Evolutionary conservation across 2,888 invertebrate genomes (phyloP).

Genomic region (Pheosia tremula): DNA sequence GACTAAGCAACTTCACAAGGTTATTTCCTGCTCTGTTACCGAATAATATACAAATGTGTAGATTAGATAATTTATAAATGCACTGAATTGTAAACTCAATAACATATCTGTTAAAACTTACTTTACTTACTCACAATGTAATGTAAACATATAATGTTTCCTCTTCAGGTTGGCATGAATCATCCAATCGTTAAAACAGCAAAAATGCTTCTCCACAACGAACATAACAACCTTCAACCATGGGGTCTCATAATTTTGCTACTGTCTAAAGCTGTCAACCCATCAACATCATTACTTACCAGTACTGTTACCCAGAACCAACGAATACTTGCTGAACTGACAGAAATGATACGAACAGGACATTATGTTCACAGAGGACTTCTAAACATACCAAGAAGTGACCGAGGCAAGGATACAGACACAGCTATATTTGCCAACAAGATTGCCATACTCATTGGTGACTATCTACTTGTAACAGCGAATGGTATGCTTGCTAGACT

Average conservation of each 20-base stretch:
- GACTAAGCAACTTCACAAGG: slow-evolving; percentile 20
- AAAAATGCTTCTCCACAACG: slow-evolving; percentile 92
- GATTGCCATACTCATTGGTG: slow-evolving; percentile 93
- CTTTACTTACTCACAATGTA: neutral
- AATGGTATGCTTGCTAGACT: slow-evolving; percentile 91
- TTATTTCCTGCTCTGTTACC: neutral
- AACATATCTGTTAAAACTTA: neutral
- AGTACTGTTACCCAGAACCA: slow-evolving; percentile 82
- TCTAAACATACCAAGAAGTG: slow-evolving; percentile 73
- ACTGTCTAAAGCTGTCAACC: slow-evolving; percentile 89
- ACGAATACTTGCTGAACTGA: slow-evolving; percentile 86
- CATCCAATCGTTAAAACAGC: slow-evolving; percentile 95
- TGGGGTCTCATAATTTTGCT: slow-evolving; percentile 93
- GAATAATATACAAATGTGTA: neutral
- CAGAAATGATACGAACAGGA: slow-evolving; percentile 95
- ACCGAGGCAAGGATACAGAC: slow-evolving; percentile 81
- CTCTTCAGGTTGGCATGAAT: slow-evolving; percentile 88
- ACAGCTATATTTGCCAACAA: slow-evolving; percentile 95
- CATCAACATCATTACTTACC: slow-evolving; percentile 84
- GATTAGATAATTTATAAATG: too few species aligned
- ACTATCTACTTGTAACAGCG: slow-evolving; percentile 92
- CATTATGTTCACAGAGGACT: slow-evolving; percentile 90
- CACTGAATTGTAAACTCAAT: too few species aligned
- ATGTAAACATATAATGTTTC: neutral
- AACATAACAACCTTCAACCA: slow-evolving; percentile 92